phyloP scores from a whole-genome alignment of 2,888 invertebrate species.

The Drosophila atripex region DNA sequence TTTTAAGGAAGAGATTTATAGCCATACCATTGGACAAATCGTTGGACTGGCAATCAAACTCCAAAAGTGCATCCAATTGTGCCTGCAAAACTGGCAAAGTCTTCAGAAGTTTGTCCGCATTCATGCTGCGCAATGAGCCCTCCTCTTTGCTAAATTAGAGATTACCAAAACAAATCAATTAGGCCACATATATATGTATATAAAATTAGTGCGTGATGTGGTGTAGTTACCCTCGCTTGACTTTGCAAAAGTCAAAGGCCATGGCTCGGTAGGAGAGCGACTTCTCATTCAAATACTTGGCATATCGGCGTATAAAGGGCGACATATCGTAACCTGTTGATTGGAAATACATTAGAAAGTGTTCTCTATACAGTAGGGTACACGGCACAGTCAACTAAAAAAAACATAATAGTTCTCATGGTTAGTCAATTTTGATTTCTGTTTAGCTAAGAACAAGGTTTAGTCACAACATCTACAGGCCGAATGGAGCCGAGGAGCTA shows the following conservation, averaged over 20 bases:
- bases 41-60: slow-evolving; percentile 98
- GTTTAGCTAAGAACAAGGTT: slow-evolving; percentile 20
- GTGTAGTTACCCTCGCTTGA: slow-evolving; percentile 95
- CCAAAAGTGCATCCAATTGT: slow-evolving; percentile 96
- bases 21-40: slow-evolving; percentile 94
- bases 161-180: slow-evolving; percentile 17
- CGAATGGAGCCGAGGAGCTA: slow-evolving; percentile 8
- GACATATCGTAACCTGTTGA: slow-evolving; percentile 98
- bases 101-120: slow-evolving; percentile 97
- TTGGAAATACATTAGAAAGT: slow-evolving; percentile 19
- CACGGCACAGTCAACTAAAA: slow-evolving; percentile 25
- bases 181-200: slow-evolving; percentile 1
- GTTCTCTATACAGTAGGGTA: neutral
- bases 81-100: slow-evolving; percentile 97
- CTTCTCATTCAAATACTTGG: slow-evolving; percentile 99
- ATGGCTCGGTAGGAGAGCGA: slow-evolving; percentile 98
- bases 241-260: slow-evolving; percentile 99
- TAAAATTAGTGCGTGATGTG: neutral
- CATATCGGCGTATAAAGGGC: slow-evolving; percentile 98
- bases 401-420: slow-evolving; percentile 6
- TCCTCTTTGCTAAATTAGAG: slow-evolving; percentile 92
- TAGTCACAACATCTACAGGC: slow-evolving; percentile 37
- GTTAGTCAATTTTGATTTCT: slow-evolving; percentile 50
- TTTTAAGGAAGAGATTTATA: neutral
- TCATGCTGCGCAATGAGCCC: slow-evolving; percentile 98